phyloP scores from a whole-genome alignment of 2,113 vertebrate species.

The Heloderma charlesbogerti region DNA sequence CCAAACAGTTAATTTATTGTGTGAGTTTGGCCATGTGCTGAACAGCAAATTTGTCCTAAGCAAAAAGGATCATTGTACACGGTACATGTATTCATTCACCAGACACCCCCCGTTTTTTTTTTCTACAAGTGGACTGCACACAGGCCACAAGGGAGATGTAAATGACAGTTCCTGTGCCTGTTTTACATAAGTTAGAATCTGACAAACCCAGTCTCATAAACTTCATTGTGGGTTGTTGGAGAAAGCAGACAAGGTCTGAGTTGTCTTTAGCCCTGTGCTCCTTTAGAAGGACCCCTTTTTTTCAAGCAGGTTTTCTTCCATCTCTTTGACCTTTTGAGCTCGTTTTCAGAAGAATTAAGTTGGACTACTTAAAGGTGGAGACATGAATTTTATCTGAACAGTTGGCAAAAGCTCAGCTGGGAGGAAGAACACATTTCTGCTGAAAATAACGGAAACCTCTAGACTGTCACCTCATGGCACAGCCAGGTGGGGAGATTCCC shows the following conservation, averaged over 20 bases:
- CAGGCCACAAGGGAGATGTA: background rate
- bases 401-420: constrained; percentile 52
- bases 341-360: constrained; percentile 13
- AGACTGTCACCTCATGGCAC: background rate
- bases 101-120: constrained; percentile 24
- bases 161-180: constrained; percentile 40
- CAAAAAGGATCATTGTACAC: constrained; percentile 64
- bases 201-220: constrained; percentile 2
- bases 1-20: constrained; percentile 77
- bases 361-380: constrained; percentile 27
- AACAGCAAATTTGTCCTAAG: constrained; percentile 73
- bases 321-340: background rate
- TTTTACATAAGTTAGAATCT: constrained; percentile 35
- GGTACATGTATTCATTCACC: constrained; percentile 45
- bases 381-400: background rate
- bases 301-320: background rate
- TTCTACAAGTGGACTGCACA: constrained; percentile 44
- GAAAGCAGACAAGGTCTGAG: background rate
- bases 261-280: constrained; percentile 11
- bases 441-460: constrained; percentile 59
- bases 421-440: constrained; percentile 55
- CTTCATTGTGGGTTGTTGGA: background rate
- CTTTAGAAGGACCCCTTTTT: background rate
- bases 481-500: constrained; percentile 56
- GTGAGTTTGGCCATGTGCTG: constrained; percentile 73